Conservation (phyloP, 2,888 invertebrate genomes). For the Osmoderma eremita region DNA sequence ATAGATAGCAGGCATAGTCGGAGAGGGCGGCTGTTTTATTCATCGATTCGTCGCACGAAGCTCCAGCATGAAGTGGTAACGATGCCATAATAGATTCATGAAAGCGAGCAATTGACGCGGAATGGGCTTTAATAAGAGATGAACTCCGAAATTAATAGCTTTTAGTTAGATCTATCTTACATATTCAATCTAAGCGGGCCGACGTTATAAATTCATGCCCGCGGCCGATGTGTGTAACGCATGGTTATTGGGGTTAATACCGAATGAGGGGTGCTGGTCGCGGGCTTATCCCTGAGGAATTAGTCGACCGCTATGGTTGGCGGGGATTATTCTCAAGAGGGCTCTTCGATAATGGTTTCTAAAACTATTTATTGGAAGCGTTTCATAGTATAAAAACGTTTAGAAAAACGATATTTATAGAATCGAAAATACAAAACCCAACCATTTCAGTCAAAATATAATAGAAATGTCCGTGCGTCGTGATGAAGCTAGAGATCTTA, state of each 20-base stretch:
- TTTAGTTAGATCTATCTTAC: conserved; percentile 10
- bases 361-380: too few species aligned
- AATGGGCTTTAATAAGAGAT: conserved; percentile 16
- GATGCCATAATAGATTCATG: conserved; percentile 24
- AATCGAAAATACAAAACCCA: too few species aligned
- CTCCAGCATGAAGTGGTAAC: too few species aligned
- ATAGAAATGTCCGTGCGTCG: too few species aligned
- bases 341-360: too few species aligned
- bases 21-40: too few species aligned
- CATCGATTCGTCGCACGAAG: too few species aligned
- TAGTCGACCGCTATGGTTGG: not conserved
- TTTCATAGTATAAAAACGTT: too few species aligned
- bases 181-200: conserved; percentile 29
- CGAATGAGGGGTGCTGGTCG: not conserved
- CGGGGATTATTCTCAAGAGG: not conserved
- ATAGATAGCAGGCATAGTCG: too few species aligned
- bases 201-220: conserved; percentile 13
- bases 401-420: too few species aligned
- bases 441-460: too few species aligned
- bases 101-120: conserved; percentile 6
- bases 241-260: conserved; percentile 27
- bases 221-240: conserved; percentile 23
- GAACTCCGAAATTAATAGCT: conserved; percentile 29
- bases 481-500: too few species aligned
- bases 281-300: conserved; percentile 9